Percentiles rank a stretch among this genome's conserved stretches.
Conservation (phyloP, 2,797 vertebrate species). For the Fistularia tabacaria region DNA sequence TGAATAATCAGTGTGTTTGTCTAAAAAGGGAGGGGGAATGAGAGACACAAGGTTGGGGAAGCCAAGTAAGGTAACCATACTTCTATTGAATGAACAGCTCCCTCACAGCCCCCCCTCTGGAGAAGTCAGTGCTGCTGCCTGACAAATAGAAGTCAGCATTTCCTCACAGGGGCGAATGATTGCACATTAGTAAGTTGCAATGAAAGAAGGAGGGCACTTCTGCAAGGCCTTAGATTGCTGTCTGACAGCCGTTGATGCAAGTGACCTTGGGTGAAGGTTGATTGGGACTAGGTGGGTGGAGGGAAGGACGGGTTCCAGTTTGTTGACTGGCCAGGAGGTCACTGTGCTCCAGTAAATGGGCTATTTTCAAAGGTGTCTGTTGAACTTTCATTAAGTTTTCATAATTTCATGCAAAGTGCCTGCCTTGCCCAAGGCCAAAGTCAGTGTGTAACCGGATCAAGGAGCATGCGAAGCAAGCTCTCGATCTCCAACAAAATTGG, state of each 20-base stretch:
- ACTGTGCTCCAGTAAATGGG: background rate
- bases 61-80: background rate
- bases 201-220: background rate
- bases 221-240: conserved; percentile 15
- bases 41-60: background rate
- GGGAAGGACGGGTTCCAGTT: conserved; percentile 10
- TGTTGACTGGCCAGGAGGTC: conserved; percentile 11
- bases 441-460: no score
- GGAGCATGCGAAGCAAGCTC: no score
- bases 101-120: no score
- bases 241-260: conserved; percentile 38
- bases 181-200: background rate
- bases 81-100: no score
- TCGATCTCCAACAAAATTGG: no score
- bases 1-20: conserved; percentile 5
- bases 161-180: conserved; percentile 4
- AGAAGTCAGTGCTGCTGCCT: no score
- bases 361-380: no score
- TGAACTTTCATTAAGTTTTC: no score
- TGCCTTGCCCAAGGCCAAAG: no score
- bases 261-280: conserved; percentile 70
- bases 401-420: no score
- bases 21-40: background rate
- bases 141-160: conserved; percentile 5
- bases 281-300: background rate